phyloP scores from a whole-genome alignment of 2,113 vertebrate genomes.

The Pelobates fuscus region DNA sequence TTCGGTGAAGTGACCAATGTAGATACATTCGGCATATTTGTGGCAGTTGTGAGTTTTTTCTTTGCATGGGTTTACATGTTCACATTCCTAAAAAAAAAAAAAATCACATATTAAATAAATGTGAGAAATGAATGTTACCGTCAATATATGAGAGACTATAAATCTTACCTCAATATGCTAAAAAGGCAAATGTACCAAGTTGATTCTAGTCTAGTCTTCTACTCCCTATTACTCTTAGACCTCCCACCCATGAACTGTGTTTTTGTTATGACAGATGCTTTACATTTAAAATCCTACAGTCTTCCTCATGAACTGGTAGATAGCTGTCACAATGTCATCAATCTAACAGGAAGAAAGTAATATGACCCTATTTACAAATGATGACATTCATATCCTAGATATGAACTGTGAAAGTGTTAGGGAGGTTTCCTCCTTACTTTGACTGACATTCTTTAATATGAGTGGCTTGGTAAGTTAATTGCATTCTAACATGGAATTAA shows the following conservation, averaged over 20 bases:
- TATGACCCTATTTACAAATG: conserved; percentile 29
- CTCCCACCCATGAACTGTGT: conserved; percentile 44
- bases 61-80: conserved; percentile 92
- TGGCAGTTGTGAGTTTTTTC: conserved; percentile 93
- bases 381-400: background rate
- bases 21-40: conserved; percentile 87
- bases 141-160: too few relatives aligned
- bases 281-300: conserved; percentile 24
- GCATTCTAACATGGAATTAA: too few relatives aligned
- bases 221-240: background rate
- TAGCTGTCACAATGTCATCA: conserved; percentile 17
- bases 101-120: background rate
- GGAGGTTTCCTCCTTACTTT: too few relatives aligned
- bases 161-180: too few relatives aligned
- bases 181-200: background rate
- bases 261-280: conserved; percentile 44
- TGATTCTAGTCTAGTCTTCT: background rate
- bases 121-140: background rate
- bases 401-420: background rate
- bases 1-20: conserved; percentile 92
- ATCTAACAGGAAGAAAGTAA: background rate
- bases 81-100: conserved; percentile 78
- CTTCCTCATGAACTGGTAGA: conserved; percentile 10
- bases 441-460: too few relatives aligned
- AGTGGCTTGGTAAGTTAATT: background rate